Percentiles rank a stretch among this genome's conserved stretches.
These are phyloP conservation scores for Eucidaris tribuloides DNA, from an alignment of 35 echinoderm and acorn worm genomes.

Conservation along the genomic window DNA sequence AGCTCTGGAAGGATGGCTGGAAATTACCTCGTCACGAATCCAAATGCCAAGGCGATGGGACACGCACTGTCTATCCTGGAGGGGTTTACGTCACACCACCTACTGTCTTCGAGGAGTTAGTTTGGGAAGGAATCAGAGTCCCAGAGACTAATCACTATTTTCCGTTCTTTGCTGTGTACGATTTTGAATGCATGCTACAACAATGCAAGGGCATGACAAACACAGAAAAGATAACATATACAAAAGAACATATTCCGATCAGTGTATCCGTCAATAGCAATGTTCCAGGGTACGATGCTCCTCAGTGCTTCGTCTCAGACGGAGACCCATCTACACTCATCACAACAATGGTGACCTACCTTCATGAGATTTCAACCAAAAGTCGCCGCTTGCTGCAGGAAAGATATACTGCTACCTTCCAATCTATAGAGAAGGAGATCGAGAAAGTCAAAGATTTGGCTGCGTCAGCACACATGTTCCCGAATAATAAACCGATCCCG, in stretches of 20 bases:
- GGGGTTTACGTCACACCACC: neutral
- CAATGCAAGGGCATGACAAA: neutral
- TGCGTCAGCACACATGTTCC: neutral
- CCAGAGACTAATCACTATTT: conserved; percentile 3
- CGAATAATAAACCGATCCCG: neutral
- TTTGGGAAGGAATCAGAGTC: neutral
- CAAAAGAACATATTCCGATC: conserved; percentile 23
- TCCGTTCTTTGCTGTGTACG: conserved; percentile 20
- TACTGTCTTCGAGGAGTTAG: conserved; percentile 17
- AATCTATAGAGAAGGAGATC: too few species aligned
- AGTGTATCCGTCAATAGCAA: conserved; percentile 37
- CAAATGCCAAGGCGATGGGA: neutral
- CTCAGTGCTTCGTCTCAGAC: conserved; percentile 48
- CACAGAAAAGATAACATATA: neutral
- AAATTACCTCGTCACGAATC: conserved; percentile 9
- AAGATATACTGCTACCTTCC: neutral
- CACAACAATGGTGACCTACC: conserved; percentile 20
- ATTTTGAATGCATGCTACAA: neutral
- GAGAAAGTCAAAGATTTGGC: neutral
- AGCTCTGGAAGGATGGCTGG: conserved; percentile 24
- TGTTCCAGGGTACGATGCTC: conserved; percentile 30
- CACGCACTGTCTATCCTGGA: neutral
- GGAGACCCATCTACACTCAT: conserved; percentile 26
- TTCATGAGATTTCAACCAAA: conserved; percentile 28
- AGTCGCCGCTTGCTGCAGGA: neutral